Evolutionary conservation across 2,888 invertebrate species (phyloP), one percentile per base, ranked within the genome.

Genomic region (Cataglyphis cursor): DNA sequence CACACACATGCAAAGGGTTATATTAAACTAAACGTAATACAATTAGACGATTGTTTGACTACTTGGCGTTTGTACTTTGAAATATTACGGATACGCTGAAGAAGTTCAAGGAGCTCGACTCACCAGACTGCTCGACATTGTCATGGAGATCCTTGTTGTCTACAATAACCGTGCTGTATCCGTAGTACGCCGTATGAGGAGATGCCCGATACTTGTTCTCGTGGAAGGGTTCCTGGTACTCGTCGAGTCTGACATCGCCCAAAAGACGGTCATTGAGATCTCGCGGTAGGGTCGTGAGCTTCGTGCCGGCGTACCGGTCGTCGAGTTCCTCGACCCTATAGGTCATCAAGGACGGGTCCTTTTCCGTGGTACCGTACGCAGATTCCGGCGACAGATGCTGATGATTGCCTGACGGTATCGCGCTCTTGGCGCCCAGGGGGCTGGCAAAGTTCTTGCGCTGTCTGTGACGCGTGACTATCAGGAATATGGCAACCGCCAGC

Each of bases 251-350:
- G 48, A 95, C 94, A 74, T 95, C 95, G 15, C 94, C 94, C 24
- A 95, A 91, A 78, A 95, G 91, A 85, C 95, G 94, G 90, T 95
- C 95, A 87, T 95, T 95, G 59, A 95, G 92, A 86, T 95, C 95
- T 51, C 94, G 90, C 6, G 95, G 95, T 66, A 95, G 82, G 6
- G 95, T 94, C 44, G 95, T 94, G 68, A 95, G 88, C 80, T 95
- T 95, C 15, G 94, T 93, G 3, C 94, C 94, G 3, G 94, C 93
- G 86, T 94, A 95, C 70, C 95, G 90, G 87, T 96, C 96, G 88
- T 97, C 97, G 35, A 96, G 95, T 89, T 96, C 96, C 75, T 96
- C 96, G 64, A 96, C 96, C 57, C 96, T 95, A 90, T 96, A 96
- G 18, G 96, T 94, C 92, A 95, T 95, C 70, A 95, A 93, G 86